Conservation (phyloP, 2,888 invertebrate species). For the Xestia sexstrigata region DNA sequence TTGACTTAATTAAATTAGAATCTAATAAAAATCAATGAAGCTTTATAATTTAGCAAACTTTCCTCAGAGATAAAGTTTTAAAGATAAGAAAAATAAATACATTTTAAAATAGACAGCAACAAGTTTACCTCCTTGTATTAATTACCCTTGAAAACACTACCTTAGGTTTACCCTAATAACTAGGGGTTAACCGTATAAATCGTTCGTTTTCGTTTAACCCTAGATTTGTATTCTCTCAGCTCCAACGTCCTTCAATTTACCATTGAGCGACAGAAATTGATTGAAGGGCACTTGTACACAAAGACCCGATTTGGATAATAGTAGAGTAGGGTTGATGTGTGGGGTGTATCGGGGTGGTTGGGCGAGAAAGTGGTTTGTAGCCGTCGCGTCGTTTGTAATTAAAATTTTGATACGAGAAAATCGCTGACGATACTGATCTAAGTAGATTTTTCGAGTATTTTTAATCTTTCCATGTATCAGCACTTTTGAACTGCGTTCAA, state of each 20-base stretch:
- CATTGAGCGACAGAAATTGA: slow-evolving; percentile 51
- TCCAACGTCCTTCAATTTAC: slow-evolving; percentile 52
- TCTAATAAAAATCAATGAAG: background rate
- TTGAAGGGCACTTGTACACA: slow-evolving; percentile 48
- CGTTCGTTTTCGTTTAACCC: slow-evolving; percentile 43
- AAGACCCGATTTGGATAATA: slow-evolving; percentile 40
- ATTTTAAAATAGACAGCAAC: background rate
- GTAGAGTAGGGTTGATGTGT: slow-evolving; percentile 32
- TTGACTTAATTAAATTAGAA: background rate
- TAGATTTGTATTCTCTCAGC: slow-evolving; percentile 47
- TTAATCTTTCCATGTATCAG: background rate
- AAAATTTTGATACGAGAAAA: slow-evolving; percentile 2
- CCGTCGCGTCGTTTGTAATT: slow-evolving; percentile 3
- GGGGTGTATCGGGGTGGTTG: slow-evolving; percentile 4
- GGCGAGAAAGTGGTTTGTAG: slow-evolving; percentile 17
- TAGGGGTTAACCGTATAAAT: slow-evolving; percentile 32
- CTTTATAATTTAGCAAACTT: background rate
- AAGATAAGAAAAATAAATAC: background rate
- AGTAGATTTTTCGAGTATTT: background rate
- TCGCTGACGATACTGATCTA: background rate
- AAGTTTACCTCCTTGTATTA: slow-evolving; percentile 3
- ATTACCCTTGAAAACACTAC: slow-evolving; percentile 18
- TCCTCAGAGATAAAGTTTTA: background rate
- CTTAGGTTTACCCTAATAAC: slow-evolving; percentile 15
- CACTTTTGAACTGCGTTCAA: background rate